Conservation (phyloP, 2,888 invertebrate genomes). For the Nymphalis c-album region DNA sequence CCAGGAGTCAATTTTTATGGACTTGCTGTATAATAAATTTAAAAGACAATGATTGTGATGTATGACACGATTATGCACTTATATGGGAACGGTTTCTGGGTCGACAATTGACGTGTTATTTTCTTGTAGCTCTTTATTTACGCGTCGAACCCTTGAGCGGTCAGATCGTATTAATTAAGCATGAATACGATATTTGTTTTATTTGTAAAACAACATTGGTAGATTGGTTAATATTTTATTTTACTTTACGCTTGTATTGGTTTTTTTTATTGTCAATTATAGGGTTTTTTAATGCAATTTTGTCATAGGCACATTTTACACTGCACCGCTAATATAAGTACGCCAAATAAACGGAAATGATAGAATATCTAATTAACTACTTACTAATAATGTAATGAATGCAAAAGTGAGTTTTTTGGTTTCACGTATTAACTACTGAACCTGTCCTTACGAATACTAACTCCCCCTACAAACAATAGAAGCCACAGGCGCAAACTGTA, state of each 20-base stretch:
- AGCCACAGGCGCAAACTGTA: no score
- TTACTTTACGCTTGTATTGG: no score
- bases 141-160: slow-evolving; percentile 5
- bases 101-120: slow-evolving; percentile 42
- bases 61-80: slow-evolving; percentile 40
- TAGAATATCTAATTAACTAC: no score
- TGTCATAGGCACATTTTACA: no score
- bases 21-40: slow-evolving; percentile 45
- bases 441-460: no score
- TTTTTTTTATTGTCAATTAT: neutral
- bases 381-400: no score
- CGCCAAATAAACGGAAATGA: no score
- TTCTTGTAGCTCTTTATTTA: slow-evolving; percentile 28
- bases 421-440: no score
- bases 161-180: neutral
- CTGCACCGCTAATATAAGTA: no score
- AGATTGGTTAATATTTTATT: neutral
- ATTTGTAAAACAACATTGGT: neutral
- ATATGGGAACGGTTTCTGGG: slow-evolving; percentile 43
- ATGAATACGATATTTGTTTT: slow-evolving; percentile 15
- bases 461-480: no score
- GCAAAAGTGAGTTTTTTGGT: no score
- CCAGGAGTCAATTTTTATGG: slow-evolving; percentile 51
- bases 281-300: neutral
- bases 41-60: slow-evolving; percentile 42